Conservation (phyloP, 2,888 invertebrate genomes). For the Ashinkailepas kermadecensis region DNA sequence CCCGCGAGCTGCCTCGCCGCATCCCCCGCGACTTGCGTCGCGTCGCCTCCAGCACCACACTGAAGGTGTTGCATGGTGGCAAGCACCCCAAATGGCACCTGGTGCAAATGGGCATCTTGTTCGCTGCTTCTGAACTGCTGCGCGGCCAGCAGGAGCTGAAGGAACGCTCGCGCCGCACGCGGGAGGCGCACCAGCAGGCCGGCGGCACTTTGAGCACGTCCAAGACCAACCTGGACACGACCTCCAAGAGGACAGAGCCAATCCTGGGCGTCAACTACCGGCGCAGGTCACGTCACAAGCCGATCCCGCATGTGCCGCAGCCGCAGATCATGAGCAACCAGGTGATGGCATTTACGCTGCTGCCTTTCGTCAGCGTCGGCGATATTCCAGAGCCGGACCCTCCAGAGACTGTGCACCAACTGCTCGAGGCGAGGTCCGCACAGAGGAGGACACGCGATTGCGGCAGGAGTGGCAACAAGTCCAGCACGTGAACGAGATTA, state of each 20-base stretch:
- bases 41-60: slow-evolving; percentile 65
- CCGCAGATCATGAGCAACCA: neutral
- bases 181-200: neutral
- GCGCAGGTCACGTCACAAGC: slow-evolving; percentile 3
- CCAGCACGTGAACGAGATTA: too few relatives aligned
- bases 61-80: slow-evolving; percentile 49
- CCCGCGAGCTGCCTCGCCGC: slow-evolving; percentile 45
- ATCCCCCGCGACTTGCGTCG: slow-evolving; percentile 66
- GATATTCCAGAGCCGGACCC: slow-evolving; percentile 7
- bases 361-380: neutral
- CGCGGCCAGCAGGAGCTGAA: neutral
- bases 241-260: neutral
- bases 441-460: neutral
- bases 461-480: neutral
- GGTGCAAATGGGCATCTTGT: neutral
- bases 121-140: neutral
- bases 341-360: slow-evolving; percentile 8
- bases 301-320: neutral
- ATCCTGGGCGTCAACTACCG: neutral
- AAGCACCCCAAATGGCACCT: slow-evolving; percentile 10
- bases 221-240: neutral
- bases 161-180: slow-evolving; percentile 4
- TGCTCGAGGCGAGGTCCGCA: neutral
- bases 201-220: neutral
- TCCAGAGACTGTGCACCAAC: neutral